phyloP scores from a whole-genome alignment of 1,140 invertebrate species.

The Sycophaga agraensis region DNA sequence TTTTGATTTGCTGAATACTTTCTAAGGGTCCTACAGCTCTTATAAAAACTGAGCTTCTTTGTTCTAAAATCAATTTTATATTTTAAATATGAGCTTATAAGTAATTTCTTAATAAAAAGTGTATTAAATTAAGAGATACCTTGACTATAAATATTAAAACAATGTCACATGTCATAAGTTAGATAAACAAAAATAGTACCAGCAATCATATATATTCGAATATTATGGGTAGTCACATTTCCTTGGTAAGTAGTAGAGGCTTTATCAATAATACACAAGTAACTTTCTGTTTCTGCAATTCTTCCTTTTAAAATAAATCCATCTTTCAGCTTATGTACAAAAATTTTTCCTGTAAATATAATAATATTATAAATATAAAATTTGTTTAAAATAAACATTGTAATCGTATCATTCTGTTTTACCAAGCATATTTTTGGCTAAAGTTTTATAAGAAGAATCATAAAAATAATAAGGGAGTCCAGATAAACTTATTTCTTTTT shows the following conservation, averaged over 20 bases:
- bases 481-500: slow-evolving; percentile 40
- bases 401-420: too few species aligned
- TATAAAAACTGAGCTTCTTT: too few species aligned
- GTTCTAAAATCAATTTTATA: too few species aligned
- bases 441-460: slow-evolving; percentile 51
- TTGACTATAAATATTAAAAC: slow-evolving; percentile 79
- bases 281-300: slow-evolving; percentile 82
- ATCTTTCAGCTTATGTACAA: slow-evolving; percentile 63
- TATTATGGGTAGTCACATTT: slow-evolving; percentile 68
- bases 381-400: not conserved
- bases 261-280: slow-evolving; percentile 71
- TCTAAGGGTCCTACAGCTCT: too few species aligned
- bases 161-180: slow-evolving; percentile 83
- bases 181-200: slow-evolving; percentile 81
- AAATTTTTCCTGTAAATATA: slow-evolving; percentile 56
- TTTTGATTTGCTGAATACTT: too few species aligned
- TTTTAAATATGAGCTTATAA: too few species aligned
- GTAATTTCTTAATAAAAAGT: too few species aligned
- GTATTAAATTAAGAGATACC: too few species aligned
- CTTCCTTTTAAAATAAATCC: slow-evolving; percentile 62
- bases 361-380: not conserved
- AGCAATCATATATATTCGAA: slow-evolving; percentile 78
- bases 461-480: slow-evolving; percentile 50
- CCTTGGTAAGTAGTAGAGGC: slow-evolving; percentile 72
- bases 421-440: slow-evolving; percentile 67